Evolutionary conservation across 2,888 invertebrate genomes (phyloP).

Genomic region (Ditylenchus weischeri): DNA sequence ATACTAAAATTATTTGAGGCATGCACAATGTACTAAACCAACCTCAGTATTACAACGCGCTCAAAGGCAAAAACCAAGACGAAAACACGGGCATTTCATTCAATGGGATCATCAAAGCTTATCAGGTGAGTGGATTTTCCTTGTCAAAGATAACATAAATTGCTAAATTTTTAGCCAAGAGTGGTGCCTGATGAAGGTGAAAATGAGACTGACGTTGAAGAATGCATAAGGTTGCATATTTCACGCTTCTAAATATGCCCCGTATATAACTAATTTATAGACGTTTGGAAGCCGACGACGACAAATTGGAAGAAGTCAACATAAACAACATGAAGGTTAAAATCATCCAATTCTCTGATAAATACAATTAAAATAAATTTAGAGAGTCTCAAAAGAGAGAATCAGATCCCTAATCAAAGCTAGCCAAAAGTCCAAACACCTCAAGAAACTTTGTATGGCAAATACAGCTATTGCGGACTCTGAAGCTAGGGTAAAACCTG

Average conservation of each 20-base stretch:
- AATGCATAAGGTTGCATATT: conserved; percentile 73
- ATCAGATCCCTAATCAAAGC: conserved; percentile 83
- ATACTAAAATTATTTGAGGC: conserved; percentile 67
- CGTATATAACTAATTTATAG: conserved; percentile 31
- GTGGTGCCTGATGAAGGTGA: conserved; percentile 89
- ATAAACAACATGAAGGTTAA: conserved; percentile 89
- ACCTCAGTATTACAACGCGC: conserved; percentile 95
- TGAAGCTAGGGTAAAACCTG: conserved; percentile 67
- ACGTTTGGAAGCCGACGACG: conserved; percentile 74
- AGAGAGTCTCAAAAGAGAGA: conserved; percentile 90
- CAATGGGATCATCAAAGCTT: conserved; percentile 41
- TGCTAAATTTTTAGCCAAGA: conserved; percentile 66
- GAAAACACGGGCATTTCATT: conserved; percentile 56
- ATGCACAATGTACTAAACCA: conserved; percentile 99
- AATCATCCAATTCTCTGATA: no score
- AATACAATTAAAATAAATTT: no score
- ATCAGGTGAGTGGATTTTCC: conserved; percentile 9
- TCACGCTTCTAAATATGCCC: background rate
- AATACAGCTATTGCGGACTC: conserved; percentile 90
- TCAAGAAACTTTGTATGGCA: conserved; percentile 85
- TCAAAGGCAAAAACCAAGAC: conserved; percentile 60
- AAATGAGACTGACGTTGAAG: conserved; percentile 90
- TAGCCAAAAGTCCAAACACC: conserved; percentile 80
- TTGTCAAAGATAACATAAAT: no score
- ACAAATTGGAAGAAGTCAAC: conserved; percentile 83